Conservation (phyloP, 2,797 vertebrate genomes). For the Argyrosomus regius region DNA sequence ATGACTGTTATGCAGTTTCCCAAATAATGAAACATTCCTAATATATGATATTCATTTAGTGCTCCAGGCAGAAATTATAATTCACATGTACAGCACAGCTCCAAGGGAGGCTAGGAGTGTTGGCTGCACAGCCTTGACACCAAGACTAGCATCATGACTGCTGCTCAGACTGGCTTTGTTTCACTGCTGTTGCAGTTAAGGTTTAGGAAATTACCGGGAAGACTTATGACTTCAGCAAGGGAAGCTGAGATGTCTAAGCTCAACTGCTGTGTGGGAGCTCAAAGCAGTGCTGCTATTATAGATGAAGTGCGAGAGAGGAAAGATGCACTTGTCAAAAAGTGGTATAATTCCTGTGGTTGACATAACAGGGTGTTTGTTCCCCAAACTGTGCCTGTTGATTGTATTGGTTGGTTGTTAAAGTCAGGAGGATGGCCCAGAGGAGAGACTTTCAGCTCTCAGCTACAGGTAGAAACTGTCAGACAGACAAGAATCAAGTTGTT, state of each 20-base stretch:
- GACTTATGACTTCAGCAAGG: slow-evolving; percentile 1
- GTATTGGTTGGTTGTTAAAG: slow-evolving; percentile 3
- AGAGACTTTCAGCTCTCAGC: background rate
- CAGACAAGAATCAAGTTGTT: background rate
- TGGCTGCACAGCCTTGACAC: slow-evolving; percentile 6
- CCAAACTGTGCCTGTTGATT: background rate
- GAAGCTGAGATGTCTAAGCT: slow-evolving; percentile 12
- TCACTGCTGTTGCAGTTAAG: background rate
- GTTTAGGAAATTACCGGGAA: slow-evolving; percentile 30
- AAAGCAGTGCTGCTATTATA: background rate
- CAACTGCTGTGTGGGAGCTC: background rate
- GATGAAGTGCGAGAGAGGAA: slow-evolving; percentile 9
- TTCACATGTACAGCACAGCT: background rate
- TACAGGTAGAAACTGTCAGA: background rate
- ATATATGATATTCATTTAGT: slow-evolving; percentile 34
- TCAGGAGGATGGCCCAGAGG: background rate
- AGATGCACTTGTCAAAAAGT: background rate
- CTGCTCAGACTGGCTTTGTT: slow-evolving; percentile 10
- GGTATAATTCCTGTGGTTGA: background rate
- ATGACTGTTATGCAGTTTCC: slow-evolving; percentile 20
- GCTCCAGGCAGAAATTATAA: slow-evolving; percentile 4
- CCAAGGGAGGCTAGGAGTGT: slow-evolving; percentile 1
- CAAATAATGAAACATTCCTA: slow-evolving; percentile 48
- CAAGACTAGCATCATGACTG: background rate
- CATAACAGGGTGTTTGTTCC: background rate